Evolutionary conservation across 2,797 vertebrate genomes (phyloP).

Genomic region (Prionace glauca): DNA sequence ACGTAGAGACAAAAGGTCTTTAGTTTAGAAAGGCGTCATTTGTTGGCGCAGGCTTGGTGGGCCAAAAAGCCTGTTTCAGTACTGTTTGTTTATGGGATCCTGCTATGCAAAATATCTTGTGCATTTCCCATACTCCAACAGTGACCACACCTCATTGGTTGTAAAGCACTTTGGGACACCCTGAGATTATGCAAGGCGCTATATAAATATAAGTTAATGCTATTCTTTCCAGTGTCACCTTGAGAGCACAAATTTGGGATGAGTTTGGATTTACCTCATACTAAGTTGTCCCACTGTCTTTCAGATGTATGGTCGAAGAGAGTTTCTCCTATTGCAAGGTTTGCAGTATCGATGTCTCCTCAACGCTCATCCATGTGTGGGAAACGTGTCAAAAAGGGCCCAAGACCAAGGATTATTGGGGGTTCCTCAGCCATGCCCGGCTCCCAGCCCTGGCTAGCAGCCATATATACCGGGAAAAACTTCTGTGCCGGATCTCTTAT

Average conservation of each 20-base stretch:
- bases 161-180: too few species aligned
- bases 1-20: too few species aligned
- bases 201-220: too few species aligned
- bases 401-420: conserved; percentile 71
- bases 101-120: too few species aligned
- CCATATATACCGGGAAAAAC: conserved; percentile 71
- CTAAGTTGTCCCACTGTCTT: not conserved
- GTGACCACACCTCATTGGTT: too few species aligned
- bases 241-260: not conserved
- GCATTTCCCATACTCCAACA: too few species aligned
- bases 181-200: too few species aligned
- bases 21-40: too few species aligned
- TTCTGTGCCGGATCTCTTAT: conserved; percentile 85
- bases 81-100: too few species aligned
- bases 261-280: not conserved
- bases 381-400: conserved; percentile 70
- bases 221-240: not conserved
- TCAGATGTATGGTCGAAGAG: not conserved
- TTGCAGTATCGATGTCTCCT: not conserved
- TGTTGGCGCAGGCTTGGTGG: too few species aligned
- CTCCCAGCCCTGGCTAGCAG: conserved; percentile 85
- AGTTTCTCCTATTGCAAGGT: not conserved
- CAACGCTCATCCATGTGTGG: conserved; percentile 59
- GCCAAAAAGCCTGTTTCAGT: too few species aligned
- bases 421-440: conserved; percentile 73